These are phyloP conservation scores for Drosophila burlai DNA, from an alignment of 1,140 invertebrate genomes.

Conservation along the genomic window DNA sequence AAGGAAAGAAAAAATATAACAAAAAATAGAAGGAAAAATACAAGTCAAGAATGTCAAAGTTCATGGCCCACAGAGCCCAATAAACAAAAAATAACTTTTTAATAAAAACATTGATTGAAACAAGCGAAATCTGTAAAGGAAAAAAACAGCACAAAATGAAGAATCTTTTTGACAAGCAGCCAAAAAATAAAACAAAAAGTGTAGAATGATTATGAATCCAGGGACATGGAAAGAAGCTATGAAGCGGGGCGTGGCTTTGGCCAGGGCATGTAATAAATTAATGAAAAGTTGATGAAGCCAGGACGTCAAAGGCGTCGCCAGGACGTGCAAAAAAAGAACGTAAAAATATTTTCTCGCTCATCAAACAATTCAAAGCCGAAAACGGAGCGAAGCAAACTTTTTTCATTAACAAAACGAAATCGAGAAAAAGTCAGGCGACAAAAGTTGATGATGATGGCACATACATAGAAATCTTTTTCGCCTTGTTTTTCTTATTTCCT, in stretches of 20 bases:
- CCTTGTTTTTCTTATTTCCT: constrained; percentile 1
- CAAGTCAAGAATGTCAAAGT: constrained; percentile 62
- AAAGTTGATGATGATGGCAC: constrained; percentile 53
- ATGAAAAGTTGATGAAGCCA: constrained; percentile 72
- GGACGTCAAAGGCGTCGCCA: constrained; percentile 58
- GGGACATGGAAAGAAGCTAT: constrained; percentile 5
- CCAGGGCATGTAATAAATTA: constrained; percentile 77
- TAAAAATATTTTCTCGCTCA: constrained; percentile 50
- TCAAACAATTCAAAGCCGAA: constrained; percentile 48
- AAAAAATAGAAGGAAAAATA: constrained; percentile 14
- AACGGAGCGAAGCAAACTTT: constrained; percentile 54
- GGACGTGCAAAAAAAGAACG: constrained; percentile 3
- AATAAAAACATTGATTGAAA: constrained; percentile 71
- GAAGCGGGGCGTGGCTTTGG: constrained; percentile 16
- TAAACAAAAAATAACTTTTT: constrained; percentile 55
- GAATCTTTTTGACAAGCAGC: constrained; percentile 48
- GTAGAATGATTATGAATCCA: constrained; percentile 61
- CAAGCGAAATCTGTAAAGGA: constrained; percentile 30
- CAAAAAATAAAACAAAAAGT: constrained; percentile 30
- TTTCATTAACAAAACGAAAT: constrained; percentile 73
- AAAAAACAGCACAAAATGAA: constrained; percentile 40
- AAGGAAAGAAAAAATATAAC: too few species aligned
- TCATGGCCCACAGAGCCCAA: constrained; percentile 37
- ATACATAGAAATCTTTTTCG: constrained; percentile 43
- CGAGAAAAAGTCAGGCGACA: constrained; percentile 52